Percentiles rank a stretch among this genome's conserved stretches.
phyloP scores from a whole-genome alignment of 35 echinoderm and acorn worm genomes.

The Heliocidaris erythrogramma region DNA sequence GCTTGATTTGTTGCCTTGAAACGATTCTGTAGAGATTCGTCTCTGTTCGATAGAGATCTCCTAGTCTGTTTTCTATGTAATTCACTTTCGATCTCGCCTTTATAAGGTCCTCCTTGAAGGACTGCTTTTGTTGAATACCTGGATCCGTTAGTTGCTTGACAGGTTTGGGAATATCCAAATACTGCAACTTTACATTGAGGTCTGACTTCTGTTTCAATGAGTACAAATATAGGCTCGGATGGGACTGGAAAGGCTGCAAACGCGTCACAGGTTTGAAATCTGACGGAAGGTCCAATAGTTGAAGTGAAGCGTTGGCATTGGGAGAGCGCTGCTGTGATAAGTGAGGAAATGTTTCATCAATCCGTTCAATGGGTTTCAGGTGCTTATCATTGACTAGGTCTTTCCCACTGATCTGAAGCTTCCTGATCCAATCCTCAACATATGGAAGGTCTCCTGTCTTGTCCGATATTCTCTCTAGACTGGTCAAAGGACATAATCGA shows the following conservation, averaged over 20 bases:
- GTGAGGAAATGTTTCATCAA: background rate
- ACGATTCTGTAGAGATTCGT: background rate
- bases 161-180: conserved; percentile 21
- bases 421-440: conserved; percentile 26
- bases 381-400: background rate
- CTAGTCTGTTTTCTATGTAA: conserved; percentile 17
- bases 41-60: background rate
- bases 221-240: conserved; percentile 26
- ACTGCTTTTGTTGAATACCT: background rate
- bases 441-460: background rate
- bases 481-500: background rate
- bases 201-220: conserved; percentile 42
- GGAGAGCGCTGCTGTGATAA: background rate
- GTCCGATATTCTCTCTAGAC: background rate
- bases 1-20: conserved; percentile 12
- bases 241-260: conserved; percentile 6
- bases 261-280: background rate
- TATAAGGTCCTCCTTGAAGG: background rate
- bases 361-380: background rate
- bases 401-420: background rate
- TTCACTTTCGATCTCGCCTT: background rate
- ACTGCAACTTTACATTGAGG: conserved; percentile 26
- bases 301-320: background rate
- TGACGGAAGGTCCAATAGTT: background rate
- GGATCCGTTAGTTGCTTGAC: background rate